These are phyloP conservation scores for Agriopis leucophaearia DNA, from an alignment of 2,888 invertebrate species.

Conservation along the genomic window DNA sequence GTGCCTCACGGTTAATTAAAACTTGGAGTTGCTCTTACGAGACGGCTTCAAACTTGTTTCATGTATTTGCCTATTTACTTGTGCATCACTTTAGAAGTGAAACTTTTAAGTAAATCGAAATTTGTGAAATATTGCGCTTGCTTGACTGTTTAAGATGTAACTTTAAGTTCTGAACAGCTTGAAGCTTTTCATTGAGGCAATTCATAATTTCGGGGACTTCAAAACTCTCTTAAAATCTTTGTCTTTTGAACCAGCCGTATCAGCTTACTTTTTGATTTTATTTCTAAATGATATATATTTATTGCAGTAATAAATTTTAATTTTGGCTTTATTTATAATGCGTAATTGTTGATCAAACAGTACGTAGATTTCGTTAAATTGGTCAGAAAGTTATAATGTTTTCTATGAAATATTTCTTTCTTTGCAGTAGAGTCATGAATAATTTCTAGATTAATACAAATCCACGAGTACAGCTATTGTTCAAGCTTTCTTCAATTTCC, in stretches of 20 bases:
- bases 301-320: too few relatives aligned
- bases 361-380: neutral
- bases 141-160: conserved; percentile 11
- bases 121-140: conserved; percentile 44
- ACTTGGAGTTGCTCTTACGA: conserved; percentile 10
- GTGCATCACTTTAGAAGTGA: conserved; percentile 48
- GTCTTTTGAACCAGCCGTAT: too few relatives aligned
- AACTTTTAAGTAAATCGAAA: conserved; percentile 51
- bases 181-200: neutral
- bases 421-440: conserved; percentile 1
- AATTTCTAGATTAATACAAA: neutral
- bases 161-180: conserved; percentile 12
- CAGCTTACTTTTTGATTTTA: too few relatives aligned
- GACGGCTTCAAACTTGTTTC: conserved; percentile 46
- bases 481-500: conserved; percentile 20
- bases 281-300: too few relatives aligned
- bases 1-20: conserved; percentile 10
- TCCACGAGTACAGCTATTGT: neutral
- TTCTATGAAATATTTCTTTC: neutral
- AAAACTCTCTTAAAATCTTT: neutral
- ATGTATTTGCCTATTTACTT: conserved; percentile 50
- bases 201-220: neutral
- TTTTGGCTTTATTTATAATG: neutral
- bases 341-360: neutral
- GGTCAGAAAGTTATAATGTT: neutral